phyloP scores from a whole-genome alignment of 2,797 vertebrate genomes.

The Pangasius djambal region DNA sequence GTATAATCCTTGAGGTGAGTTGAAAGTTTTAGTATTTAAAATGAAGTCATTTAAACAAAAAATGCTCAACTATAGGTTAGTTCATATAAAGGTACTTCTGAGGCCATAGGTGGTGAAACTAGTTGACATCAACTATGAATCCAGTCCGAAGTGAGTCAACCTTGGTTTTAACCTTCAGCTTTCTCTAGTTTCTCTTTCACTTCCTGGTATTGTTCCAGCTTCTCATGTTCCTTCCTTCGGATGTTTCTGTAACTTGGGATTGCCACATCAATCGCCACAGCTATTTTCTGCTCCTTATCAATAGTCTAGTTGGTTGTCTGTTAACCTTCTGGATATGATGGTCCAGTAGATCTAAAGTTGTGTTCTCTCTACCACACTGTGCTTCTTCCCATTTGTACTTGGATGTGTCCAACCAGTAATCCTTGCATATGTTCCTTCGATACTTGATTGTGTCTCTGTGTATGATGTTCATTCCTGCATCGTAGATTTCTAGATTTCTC shows the following conservation, averaged over 20 bases:
- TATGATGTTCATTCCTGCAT: neutral
- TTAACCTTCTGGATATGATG: neutral
- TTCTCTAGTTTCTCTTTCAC: neutral
- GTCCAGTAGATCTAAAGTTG: neutral
- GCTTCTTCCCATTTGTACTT: neutral
- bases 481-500: neutral
- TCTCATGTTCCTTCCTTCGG: neutral
- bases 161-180: conserved; percentile 6
- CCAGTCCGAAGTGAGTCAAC: neutral
- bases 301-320: neutral
- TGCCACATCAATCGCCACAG: neutral
- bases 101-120: neutral
- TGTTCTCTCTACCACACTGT: neutral
- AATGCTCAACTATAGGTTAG: neutral
- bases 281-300: neutral
- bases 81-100: neutral
- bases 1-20: too few relatives aligned
- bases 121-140: neutral
- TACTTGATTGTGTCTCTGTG: neutral
- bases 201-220: neutral
- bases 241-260: neutral
- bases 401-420: neutral
- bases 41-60: neutral
- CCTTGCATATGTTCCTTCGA: neutral
- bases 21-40: neutral